phyloP scores from a whole-genome alignment of 2,888 invertebrate genomes.

The Netelia inedita region DNA sequence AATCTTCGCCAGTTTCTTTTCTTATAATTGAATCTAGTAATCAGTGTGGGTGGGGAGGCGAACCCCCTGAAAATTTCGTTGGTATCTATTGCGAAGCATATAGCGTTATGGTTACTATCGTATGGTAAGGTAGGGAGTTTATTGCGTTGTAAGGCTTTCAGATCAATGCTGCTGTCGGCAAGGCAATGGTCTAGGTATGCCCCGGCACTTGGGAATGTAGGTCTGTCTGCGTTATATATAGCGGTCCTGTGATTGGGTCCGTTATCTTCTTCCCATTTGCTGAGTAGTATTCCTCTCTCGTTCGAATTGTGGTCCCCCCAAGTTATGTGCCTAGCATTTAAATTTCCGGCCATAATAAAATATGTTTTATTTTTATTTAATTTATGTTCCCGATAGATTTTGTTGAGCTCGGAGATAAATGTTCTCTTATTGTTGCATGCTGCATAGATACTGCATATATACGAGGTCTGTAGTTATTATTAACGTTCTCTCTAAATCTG shows the following conservation, averaged over 20 bases:
- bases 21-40: constrained; percentile 36
- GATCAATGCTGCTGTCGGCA: constrained; percentile 28
- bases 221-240: constrained; percentile 13
- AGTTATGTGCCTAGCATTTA: constrained; percentile 51
- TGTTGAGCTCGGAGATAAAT: constrained; percentile 63
- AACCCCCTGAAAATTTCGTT: neutral
- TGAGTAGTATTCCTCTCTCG: constrained; percentile 39
- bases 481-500: too few relatives aligned
- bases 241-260: neutral
- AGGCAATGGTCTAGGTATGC: constrained; percentile 61
- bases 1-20: constrained; percentile 24
- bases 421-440: constrained; percentile 42
- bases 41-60: neutral
- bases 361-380: constrained; percentile 33
- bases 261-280: constrained; percentile 40
- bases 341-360: constrained; percentile 66
- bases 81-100: neutral
- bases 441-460: constrained; percentile 62
- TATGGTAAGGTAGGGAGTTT: constrained; percentile 36
- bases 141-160: constrained; percentile 8
- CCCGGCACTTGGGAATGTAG: constrained; percentile 44
- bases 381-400: constrained; percentile 28
- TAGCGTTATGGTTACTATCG: constrained; percentile 62
- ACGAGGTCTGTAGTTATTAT: constrained; percentile 16
- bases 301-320: constrained; percentile 40